Conservation (phyloP, 2,113 vertebrate genomes). For the Pseudorasbora parva region DNA sequence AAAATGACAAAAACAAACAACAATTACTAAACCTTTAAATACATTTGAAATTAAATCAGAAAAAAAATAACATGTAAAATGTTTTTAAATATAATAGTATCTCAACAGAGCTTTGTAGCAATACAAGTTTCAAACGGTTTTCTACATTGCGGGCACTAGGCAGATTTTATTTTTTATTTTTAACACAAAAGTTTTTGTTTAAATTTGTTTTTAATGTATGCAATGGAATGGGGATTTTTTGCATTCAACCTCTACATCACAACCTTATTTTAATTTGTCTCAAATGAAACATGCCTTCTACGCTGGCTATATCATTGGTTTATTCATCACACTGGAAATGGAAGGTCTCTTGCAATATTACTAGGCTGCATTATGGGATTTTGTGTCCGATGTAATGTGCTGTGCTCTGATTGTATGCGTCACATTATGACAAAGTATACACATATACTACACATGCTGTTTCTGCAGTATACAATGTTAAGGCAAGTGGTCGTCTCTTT, state of each 20-base stretch:
- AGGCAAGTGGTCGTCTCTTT: neutral
- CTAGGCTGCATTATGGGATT: neutral
- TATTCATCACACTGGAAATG: neutral
- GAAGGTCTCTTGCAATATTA: no score
- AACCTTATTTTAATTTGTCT: neutral
- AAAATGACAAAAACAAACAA: no score
- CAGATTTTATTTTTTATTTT: no score
- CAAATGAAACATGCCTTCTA: neutral
- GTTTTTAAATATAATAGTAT: no score
- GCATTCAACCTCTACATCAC: neutral
- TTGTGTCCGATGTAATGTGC: neutral
- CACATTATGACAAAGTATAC: neutral
- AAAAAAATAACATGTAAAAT: no score
- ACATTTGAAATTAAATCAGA: no score
- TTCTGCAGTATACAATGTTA: no score
- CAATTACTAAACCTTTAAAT: no score
- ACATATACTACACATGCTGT: neutral
- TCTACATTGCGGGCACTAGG: neutral
- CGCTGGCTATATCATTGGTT: neutral
- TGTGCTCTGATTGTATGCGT: neutral
- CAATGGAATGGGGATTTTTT: no score
- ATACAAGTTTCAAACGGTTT: neutral
- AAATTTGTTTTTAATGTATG: neutral
- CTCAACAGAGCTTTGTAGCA: no score
- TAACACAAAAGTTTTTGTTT: neutral